Evolutionary conservation across 2,113 vertebrate species (phyloP).

Genomic region (Podarcis raffonei): DNA sequence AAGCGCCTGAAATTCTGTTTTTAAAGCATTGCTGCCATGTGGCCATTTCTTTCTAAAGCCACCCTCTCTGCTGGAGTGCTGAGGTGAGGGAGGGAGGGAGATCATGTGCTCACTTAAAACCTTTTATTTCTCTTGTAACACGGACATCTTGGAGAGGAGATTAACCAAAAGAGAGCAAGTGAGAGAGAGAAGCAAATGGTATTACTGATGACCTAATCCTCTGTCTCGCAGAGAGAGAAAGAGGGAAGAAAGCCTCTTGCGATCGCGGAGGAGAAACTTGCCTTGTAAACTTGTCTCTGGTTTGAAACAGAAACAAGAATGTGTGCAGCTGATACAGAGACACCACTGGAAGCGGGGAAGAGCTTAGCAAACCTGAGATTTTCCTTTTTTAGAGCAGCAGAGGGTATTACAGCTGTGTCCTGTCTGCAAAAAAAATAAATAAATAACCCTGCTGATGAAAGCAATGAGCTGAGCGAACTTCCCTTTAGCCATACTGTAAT

Average conservation of each 20-base stretch:
- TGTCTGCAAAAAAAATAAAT: constrained; percentile 29
- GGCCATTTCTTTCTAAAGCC: constrained; percentile 52
- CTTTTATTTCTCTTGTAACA: constrained; percentile 70
- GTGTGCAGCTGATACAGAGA: constrained; percentile 63
- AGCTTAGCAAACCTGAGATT: constrained; percentile 57
- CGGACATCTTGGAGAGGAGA: constrained; percentile 70
- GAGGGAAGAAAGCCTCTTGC: constrained; percentile 67
- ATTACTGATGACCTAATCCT: constrained; percentile 70
- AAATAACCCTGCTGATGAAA: constrained; percentile 11
- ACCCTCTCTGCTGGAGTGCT: constrained; percentile 36
- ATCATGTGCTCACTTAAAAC: constrained; percentile 42
- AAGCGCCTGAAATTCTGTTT: constrained; percentile 59
- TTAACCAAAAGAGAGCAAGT: constrained; percentile 71
- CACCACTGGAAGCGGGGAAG: constrained; percentile 61
- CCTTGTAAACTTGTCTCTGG: constrained; percentile 70
- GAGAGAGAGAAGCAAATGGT: constrained; percentile 64
- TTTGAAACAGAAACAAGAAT: constrained; percentile 71
- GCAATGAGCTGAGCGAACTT: background rate
- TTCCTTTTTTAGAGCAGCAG: constrained; percentile 49
- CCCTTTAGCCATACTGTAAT: constrained; percentile 45
- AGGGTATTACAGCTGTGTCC: constrained; percentile 57
- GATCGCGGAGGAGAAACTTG: constrained; percentile 69
- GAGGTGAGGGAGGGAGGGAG: constrained; percentile 48
- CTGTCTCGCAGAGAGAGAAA: constrained; percentile 69
- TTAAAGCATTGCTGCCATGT: constrained; percentile 43